Evolutionary conservation across 2,888 invertebrate species (phyloP), one percentile per base, ranked within the genome.

Genomic region (Beris chalybata): DNA sequence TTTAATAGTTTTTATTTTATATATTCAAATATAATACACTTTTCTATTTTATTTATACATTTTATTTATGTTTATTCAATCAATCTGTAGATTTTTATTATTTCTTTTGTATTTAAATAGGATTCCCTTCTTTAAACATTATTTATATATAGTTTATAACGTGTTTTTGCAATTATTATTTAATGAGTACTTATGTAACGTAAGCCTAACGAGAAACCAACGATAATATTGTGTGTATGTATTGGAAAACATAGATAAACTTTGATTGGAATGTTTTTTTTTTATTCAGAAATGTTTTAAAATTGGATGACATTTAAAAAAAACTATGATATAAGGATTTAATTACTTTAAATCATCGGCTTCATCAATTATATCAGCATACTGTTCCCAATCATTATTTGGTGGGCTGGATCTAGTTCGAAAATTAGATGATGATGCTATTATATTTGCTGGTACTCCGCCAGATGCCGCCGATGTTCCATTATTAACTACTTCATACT

Each of bases 401-500:
- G 77, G 71, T 69, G 72, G 71, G 69, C 70, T 74, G 67, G 77
- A 74, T 71, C 80, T 78, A 73, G 76, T 79, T 74, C 79, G 77
- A 75, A 80, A 67, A 67, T 70, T 72, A 31, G 69, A 74, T 75
- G 76, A 77, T 70, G 79, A 75, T 77, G 78, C 76, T 22, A 22
- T 43, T 22, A 32, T 43, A 9, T 5, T 29, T 4, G n/a, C 31
- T 7, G n/a, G 7, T 43, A 7, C 13, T n/a, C 45, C 45, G 11
- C 70, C 67, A 38, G 71, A 71, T 50, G 70, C 70, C 32, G 71
- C 69, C 61, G 73, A 72, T 67, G 71, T 80, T 67, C 83, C 82
- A 72, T 85, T 86, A 69, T 83, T 83, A 52, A 96, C 93, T 73
- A 96, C 92, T 82, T 97, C 96, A 81, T 93, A 97, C 79, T 96